Conservation (phyloP, 2,888 invertebrate genomes). For the Platypus cylindrus region DNA sequence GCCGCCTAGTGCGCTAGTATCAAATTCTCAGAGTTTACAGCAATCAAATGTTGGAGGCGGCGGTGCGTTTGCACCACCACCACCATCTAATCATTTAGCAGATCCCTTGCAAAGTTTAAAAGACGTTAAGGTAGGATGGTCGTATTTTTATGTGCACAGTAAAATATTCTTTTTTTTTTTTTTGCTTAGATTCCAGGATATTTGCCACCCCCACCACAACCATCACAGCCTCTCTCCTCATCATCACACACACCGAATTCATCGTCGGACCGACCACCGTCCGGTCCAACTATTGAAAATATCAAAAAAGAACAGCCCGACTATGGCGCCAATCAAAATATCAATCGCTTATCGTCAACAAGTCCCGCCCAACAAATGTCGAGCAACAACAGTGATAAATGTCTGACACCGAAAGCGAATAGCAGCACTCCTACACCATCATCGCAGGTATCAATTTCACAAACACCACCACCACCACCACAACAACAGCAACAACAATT, state of each 20-base stretch:
- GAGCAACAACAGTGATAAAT: conserved; percentile 23
- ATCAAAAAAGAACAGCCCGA: conserved; percentile 63
- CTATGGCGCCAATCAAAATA: conserved; percentile 30
- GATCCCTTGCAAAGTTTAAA: conserved; percentile 68
- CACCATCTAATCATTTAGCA: conserved; percentile 17
- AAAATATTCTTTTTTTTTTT: no score
- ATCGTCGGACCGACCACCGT: conserved; percentile 35
- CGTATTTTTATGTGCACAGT: no score
- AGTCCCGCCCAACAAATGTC: conserved; percentile 28
- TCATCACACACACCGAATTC: conserved; percentile 15
- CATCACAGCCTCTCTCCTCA: no score
- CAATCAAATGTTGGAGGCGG: conserved; percentile 14
- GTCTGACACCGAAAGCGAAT: conserved; percentile 28
- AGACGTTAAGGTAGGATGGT: conserved; percentile 70
- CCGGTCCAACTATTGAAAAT: conserved; percentile 54
- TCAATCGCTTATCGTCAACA: conserved; percentile 26
- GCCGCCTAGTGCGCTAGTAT: no score
- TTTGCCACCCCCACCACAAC: conserved; percentile 21
- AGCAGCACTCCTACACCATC: conserved; percentile 27
- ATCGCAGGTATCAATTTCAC: conserved; percentile 23
- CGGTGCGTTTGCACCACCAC: conserved; percentile 21
- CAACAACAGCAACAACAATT: no score
- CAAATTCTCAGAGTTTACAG: conserved; percentile 17
- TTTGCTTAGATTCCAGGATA: conserved; percentile 25
- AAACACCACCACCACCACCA: conserved; percentile 38